A percentile compares a stretch with the other conserved stretches of the same genome.
Conservation (phyloP, 2,797 vertebrate species). For the Chaetophractus vellerosus region DNA sequence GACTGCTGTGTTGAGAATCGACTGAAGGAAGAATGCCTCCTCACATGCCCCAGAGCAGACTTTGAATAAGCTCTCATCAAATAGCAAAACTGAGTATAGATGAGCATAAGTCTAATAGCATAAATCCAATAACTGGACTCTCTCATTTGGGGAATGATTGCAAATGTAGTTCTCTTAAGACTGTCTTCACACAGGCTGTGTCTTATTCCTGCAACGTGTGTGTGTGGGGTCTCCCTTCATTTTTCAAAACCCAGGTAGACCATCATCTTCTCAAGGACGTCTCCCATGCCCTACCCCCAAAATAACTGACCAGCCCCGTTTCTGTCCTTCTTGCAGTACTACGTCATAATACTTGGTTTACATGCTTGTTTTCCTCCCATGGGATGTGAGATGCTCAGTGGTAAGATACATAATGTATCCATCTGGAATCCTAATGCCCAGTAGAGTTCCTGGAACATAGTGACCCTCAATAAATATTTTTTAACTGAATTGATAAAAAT, state of each 20-base stretch:
- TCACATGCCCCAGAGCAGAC: neutral
- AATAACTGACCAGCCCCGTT: neutral
- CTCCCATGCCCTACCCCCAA: neutral
- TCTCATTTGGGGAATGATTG: neutral
- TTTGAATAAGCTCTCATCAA: neutral
- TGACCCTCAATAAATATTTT: constrained; percentile 1
- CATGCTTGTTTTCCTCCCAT: neutral
- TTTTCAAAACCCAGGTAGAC: neutral
- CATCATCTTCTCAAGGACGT: neutral
- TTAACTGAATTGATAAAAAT: neutral
- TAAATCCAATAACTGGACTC: neutral
- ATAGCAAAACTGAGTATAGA: constrained; percentile 23
- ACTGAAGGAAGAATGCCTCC: neutral
- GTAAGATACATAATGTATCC: neutral
- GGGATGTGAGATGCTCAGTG: neutral
- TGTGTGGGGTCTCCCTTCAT: neutral
- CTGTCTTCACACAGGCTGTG: neutral
- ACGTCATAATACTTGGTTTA: neutral
- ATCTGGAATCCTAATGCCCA: neutral
- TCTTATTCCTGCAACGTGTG: neutral
- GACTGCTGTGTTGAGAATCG: neutral
- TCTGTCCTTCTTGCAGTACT: neutral
- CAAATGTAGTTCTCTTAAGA: neutral
- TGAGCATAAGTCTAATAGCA: neutral
- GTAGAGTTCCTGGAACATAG: neutral